Evolutionary conservation across 2,888 invertebrate genomes (phyloP).

Genomic region (Sicus ferrugineus): DNA sequence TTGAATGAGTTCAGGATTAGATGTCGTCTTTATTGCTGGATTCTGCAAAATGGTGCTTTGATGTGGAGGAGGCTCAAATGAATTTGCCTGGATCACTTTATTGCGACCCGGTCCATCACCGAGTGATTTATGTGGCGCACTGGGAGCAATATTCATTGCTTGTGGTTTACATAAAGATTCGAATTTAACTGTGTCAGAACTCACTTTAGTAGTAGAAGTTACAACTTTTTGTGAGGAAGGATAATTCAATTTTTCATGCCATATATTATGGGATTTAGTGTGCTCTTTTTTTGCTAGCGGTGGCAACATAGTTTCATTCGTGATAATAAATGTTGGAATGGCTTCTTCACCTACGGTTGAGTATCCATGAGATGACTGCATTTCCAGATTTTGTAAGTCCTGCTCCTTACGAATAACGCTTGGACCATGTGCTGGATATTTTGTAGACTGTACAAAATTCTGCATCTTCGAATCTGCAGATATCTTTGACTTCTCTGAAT

Average conservation of each 20-base stretch:
- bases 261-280: slow-evolving; percentile 20
- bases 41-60: no score
- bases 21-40: neutral
- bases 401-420: slow-evolving; percentile 42
- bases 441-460: slow-evolving; percentile 37
- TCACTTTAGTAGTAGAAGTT: neutral
- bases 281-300: slow-evolving; percentile 21
- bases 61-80: no score
- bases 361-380: slow-evolving; percentile 39
- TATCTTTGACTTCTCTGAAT: slow-evolving; percentile 11
- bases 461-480: neutral
- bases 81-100: no score
- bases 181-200: neutral
- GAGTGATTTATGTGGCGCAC: neutral
- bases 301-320: slow-evolving; percentile 39
- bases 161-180: neutral
- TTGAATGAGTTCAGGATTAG: slow-evolving; percentile 70
- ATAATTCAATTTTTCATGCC: neutral
- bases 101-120: neutral
- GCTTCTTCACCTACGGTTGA: slow-evolving; percentile 36
- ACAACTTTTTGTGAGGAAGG: neutral
- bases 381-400: slow-evolving; percentile 45
- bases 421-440: slow-evolving; percentile 40
- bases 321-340: slow-evolving; percentile 40
- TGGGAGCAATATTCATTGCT: neutral